Evolutionary conservation across 2,797 vertebrate species (phyloP).

Genomic region (Pangasius macronema): DNA sequence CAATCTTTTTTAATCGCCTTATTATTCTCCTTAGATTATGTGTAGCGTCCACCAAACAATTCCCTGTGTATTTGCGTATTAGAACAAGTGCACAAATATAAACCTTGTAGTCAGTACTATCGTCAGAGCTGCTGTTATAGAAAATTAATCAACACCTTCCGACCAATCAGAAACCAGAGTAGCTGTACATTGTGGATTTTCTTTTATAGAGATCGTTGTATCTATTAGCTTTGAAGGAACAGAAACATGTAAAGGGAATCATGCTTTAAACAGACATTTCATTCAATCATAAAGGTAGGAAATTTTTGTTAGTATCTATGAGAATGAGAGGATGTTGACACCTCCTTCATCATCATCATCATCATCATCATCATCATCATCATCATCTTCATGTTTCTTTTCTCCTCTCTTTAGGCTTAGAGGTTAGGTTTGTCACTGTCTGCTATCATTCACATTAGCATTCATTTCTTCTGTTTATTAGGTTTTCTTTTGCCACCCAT

Average conservation of each 20-base stretch:
- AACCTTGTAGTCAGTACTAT: not conserved
- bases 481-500: conserved; percentile 32
- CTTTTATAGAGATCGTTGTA: not conserved
- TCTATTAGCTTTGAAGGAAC: not conserved
- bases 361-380: not conserved
- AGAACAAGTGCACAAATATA: not conserved
- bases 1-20: not conserved
- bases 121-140: not conserved
- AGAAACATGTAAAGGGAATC: not conserved
- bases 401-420: not conserved
- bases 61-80: not conserved
- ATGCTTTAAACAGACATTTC: not conserved
- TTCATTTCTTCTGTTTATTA: not conserved
- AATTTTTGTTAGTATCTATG: not conserved
- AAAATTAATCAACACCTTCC: not conserved
- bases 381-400: not conserved
- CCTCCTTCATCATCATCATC: not conserved
- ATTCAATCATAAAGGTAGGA: not conserved
- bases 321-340: not conserved
- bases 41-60: not conserved
- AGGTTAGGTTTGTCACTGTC: not conserved
- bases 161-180: not conserved
- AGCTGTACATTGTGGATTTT: not conserved
- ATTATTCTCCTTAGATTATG: not conserved
- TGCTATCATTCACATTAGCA: not conserved